phyloP scores from a whole-genome alignment of 2,113 vertebrate genomes.

The Talpa occidentalis region DNA sequence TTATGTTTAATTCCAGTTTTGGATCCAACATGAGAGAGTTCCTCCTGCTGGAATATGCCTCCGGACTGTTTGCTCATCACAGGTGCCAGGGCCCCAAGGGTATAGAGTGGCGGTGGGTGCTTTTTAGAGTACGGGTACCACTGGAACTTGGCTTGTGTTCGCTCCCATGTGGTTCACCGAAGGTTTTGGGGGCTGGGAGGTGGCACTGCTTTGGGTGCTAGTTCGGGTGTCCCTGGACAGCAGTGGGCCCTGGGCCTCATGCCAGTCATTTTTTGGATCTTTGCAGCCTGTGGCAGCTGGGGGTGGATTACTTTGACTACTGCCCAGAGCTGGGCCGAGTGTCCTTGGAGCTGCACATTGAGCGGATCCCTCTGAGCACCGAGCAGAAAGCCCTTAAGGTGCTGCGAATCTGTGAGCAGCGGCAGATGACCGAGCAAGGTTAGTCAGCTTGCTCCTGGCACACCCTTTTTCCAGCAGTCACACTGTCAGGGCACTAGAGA shows the following conservation, averaged over 20 bases:
- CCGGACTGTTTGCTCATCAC: slow-evolving; percentile 96
- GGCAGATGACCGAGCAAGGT: slow-evolving; percentile 98
- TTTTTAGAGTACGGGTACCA: background rate
- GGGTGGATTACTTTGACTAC: slow-evolving; percentile 96
- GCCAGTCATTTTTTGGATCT: background rate
- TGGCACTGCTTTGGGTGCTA: background rate
- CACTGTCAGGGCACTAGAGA: too few relatives aligned
- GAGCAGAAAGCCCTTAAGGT: slow-evolving; percentile 98
- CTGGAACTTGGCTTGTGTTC: background rate
- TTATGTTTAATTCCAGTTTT: slow-evolving; percentile 86
- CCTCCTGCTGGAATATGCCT: slow-evolving; percentile 96
- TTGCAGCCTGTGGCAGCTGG: slow-evolving; percentile 96
- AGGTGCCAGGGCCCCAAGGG: slow-evolving; percentile 86
- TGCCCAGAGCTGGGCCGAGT: slow-evolving; percentile 93
- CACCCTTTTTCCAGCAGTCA: background rate
- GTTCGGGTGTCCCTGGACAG: background rate
- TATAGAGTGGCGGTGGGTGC: background rate
- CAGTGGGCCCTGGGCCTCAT: background rate
- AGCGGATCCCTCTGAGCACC: slow-evolving; percentile 93
- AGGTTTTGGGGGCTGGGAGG: fast-evolving
- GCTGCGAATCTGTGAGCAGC: slow-evolving; percentile 95
- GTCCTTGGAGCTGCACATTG: slow-evolving; percentile 96
- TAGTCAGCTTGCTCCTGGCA: background rate
- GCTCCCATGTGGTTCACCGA: background rate
- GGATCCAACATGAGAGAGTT: slow-evolving; percentile 98